These are phyloP conservation scores for Stegophylla sp. DNA, from an alignment of 2,888 invertebrate genomes.

Conservation along the genomic window DNA sequence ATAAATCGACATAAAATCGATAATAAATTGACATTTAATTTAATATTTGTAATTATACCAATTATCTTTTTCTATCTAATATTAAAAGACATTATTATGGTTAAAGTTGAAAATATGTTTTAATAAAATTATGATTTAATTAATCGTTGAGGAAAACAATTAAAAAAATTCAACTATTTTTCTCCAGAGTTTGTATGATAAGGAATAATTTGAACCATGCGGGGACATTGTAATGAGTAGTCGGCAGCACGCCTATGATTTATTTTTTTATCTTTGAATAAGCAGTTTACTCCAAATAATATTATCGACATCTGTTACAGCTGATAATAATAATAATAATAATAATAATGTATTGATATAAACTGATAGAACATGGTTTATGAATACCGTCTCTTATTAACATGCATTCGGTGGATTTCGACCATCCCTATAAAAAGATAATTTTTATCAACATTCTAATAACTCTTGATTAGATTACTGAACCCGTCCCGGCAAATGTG, in stretches of 20 bases:
- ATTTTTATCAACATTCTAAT: not conserved
- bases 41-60: not conserved
- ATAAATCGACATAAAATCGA: no score
- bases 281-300: conserved; percentile 21
- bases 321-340: not conserved
- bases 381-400: conserved; percentile 22
- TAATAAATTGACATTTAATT: not conserved
- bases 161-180: not conserved
- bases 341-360: no score
- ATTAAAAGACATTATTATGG: not conserved
- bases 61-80: conserved; percentile 5
- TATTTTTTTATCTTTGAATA: conserved; percentile 20
- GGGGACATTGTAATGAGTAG: conserved; percentile 14
- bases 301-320: conserved; percentile 23
- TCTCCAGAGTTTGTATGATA: conserved; percentile 15
- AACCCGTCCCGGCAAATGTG: not conserved
- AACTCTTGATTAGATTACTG: conserved; percentile 24
- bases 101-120: not conserved
- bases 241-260: conserved; percentile 20
- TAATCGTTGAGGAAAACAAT: not conserved
- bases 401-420: not conserved
- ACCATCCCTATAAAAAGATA: conserved; percentile 28
- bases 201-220: conserved; percentile 2
- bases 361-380: conserved; percentile 19
- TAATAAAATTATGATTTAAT: conserved; percentile 12